Evolutionary conservation across 2,888 invertebrate species (phyloP).

Genomic region (Andrena hattorfiana): DNA sequence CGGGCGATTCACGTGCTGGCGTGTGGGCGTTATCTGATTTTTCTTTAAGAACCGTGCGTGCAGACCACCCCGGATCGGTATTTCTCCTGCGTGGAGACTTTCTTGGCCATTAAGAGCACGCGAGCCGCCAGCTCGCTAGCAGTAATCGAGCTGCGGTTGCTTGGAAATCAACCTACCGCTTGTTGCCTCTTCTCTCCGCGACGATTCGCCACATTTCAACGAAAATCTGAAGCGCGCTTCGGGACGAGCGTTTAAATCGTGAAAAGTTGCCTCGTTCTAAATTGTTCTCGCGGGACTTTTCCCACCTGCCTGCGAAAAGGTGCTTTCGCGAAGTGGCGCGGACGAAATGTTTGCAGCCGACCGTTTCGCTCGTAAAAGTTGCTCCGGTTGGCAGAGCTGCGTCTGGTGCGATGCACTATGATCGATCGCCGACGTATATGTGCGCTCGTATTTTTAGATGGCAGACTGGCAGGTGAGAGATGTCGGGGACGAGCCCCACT

Average conservation of each 20-base stretch:
- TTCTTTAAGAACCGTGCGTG: slow-evolving; percentile 45
- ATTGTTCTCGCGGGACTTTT: slow-evolving; percentile 11
- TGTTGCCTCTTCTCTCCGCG: slow-evolving; percentile 21
- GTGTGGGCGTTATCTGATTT: slow-evolving; percentile 57
- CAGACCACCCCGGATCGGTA: slow-evolving; percentile 49
- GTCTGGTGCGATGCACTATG: slow-evolving; percentile 49
- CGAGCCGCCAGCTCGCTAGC: slow-evolving; percentile 46
- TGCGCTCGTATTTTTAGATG: slow-evolving; percentile 67
- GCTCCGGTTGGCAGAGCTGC: not conserved
- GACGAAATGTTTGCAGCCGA: slow-evolving; percentile 4
- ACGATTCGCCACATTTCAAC: not conserved
- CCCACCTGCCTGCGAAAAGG: not conserved
- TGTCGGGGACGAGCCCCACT: slow-evolving; percentile 59
- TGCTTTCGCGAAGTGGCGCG: slow-evolving; percentile 6
- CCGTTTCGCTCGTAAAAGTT: slow-evolving; percentile 31
- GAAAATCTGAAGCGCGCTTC: not conserved
- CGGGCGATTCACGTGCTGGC: slow-evolving; percentile 41
- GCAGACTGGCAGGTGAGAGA: slow-evolving; percentile 65
- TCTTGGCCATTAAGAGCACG: slow-evolving; percentile 65
- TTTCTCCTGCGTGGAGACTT: slow-evolving; percentile 64
- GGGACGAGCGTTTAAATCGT: not conserved
- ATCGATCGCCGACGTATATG: slow-evolving; percentile 58
- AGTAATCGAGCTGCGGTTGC: slow-evolving; percentile 26
- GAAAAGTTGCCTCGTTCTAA: not conserved
- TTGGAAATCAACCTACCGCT: slow-evolving; percentile 39